Base-by-base conservation (phyloP, 2,888 invertebrate species). In the Hydrotaea diabolus region DNA sequence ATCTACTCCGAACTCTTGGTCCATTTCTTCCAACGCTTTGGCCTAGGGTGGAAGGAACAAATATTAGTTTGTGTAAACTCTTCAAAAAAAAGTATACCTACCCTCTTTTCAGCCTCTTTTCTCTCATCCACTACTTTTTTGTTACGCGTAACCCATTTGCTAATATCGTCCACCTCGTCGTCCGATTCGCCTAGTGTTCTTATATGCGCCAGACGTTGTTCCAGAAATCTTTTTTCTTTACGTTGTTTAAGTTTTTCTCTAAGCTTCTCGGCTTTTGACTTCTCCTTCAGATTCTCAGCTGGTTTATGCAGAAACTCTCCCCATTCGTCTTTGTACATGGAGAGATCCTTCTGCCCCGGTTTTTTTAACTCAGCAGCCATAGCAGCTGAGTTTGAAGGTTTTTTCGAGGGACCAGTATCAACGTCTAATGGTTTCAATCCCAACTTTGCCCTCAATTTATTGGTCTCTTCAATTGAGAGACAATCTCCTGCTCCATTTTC, bases 21-120 rank as follows among this genome's bases (percentile, higher is more conserved):
- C 99, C 94, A 99, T 94, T 93, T 99, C 98, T 92, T 98, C 98
- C 89, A 99, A 92, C 93, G 97, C 94, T 91, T 97, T 98, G 23
- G 98, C 99, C 97, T 97, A 55, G 21, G 17, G 62, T 15, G 53
- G 19, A 31, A 21, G n/a, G n/a, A 21, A 80, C 69, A 26, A 36
- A 83, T 7, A 39, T 71, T 39, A 39, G 9, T 64, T 0, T 2
- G 21, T 72, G 1, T 43, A n/a, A n/a, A 26, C 13, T 39, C 9
- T 69, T 59, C 17, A 19, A 5, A 59, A 23, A 43, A 15, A 19
- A 3, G n/a, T 31, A 11, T 57, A 83, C 83, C 86, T 80, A 92
- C 93, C 92, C 93, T 97, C 95, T 88, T 88, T 19, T 96, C 96
- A 0, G 99, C 99, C 88, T 96, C 96, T 86, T 95, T 95, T 89